A percentile compares a stretch with the other conserved stretches of the same genome.
These are phyloP conservation scores for Pelodiscus sinensis DNA, from an alignment of 2,113 vertebrate species.

Conservation along the genomic window DNA sequence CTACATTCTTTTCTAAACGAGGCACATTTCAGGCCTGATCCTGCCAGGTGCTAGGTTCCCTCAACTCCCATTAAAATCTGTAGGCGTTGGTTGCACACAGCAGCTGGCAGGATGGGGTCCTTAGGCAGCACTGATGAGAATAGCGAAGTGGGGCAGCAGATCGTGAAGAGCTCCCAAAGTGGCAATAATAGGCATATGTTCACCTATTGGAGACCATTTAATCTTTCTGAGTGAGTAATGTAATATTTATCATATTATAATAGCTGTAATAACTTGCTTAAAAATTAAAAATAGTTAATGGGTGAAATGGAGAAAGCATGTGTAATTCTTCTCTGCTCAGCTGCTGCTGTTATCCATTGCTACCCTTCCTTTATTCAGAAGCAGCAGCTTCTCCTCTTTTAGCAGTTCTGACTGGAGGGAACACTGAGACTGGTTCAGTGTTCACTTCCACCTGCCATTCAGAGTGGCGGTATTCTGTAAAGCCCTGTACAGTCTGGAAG, in stretches of 20 bases:
- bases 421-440: background rate
- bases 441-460: background rate
- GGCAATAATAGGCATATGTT: conserved; percentile 31
- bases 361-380: conserved; percentile 44
- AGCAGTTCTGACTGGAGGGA: background rate
- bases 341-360: conserved; percentile 24
- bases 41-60: background rate
- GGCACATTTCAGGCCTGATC: background rate
- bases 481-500: background rate
- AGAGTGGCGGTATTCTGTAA: conserved; percentile 9
- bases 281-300: conserved; percentile 72
- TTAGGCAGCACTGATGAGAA: background rate
- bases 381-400: background rate
- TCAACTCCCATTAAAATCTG: background rate
- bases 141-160: background rate
- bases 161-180: conserved; percentile 22
- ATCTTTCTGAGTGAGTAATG: conserved; percentile 68
- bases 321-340: conserved; percentile 60
- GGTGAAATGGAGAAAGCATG: conserved; percentile 10
- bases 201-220: conserved; percentile 57
- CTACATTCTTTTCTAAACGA: background rate
- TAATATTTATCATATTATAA: conserved; percentile 72
- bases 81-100: background rate
- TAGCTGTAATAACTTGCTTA: conserved; percentile 73
- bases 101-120: background rate